Percentiles rank a stretch among this genome's conserved stretches.
Conservation (phyloP, 2,797 vertebrate genomes). For the Martes flavigula region DNA sequence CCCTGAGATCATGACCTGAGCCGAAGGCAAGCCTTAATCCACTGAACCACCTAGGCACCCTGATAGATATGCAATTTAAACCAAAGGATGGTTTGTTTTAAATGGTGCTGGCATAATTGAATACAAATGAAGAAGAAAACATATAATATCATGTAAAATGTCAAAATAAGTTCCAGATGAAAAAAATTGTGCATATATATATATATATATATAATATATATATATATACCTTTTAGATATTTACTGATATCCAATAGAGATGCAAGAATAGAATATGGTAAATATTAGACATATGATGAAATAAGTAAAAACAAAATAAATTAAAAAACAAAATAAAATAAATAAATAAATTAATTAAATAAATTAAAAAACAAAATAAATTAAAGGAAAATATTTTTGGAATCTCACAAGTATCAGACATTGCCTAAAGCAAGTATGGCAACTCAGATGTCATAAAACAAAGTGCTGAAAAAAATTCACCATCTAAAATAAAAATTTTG, state of each 20-base stretch:
- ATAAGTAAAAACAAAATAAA: neutral
- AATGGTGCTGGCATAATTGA: neutral
- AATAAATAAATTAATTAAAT: too few species aligned
- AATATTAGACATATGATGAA: neutral
- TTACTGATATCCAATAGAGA: neutral
- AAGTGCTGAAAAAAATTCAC: neutral
- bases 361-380: neutral
- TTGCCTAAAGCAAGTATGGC: neutral
- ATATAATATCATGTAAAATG: neutral
- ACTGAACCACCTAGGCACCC: too few species aligned
- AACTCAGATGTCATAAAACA: neutral
- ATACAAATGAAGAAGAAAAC: neutral
- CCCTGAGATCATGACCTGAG: too few species aligned
- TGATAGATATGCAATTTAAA: neutral
- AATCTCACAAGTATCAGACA: neutral
- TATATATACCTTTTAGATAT: neutral
- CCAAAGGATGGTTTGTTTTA: neutral
- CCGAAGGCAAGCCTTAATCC: too few species aligned
- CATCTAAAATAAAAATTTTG: neutral
- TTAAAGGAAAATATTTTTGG: neutral
- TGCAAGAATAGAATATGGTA: neutral
- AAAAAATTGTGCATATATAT: neutral
- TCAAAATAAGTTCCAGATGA: neutral
- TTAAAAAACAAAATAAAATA: too few species aligned
- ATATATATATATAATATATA: neutral